phyloP scores from a whole-genome alignment of 23 tunicate genomes.

The Aplidium turbinatum region DNA sequence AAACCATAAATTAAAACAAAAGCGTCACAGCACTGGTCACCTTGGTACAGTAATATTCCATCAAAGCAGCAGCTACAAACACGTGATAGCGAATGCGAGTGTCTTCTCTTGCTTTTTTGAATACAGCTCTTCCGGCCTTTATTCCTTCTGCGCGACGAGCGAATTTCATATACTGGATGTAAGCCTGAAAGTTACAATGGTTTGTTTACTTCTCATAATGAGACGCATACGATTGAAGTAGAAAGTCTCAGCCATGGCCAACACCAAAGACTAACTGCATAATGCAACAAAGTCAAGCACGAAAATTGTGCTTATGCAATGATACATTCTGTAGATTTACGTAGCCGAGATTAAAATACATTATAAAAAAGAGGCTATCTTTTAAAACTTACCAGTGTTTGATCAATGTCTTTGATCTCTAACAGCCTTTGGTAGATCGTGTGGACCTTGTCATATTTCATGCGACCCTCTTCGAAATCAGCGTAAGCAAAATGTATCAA shows the following conservation, averaged over 20 bases:
- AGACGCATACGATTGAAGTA: too few relatives aligned
- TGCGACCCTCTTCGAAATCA: constrained; percentile 92
- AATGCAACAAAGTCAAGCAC: too few relatives aligned
- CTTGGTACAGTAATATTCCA: constrained; percentile 97
- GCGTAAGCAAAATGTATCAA: constrained; percentile 95
- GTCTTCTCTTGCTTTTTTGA: constrained; percentile 91
- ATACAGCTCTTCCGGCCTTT: constrained; percentile 81
- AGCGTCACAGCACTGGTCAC: constrained; percentile 21
- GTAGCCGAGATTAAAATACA: too few relatives aligned
- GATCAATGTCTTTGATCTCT: constrained; percentile 81
- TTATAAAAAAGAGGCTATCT: too few relatives aligned
- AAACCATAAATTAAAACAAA: neutral
- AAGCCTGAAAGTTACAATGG: constrained; percentile 69
- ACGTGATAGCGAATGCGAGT: constrained; percentile 77
- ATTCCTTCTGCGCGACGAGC: constrained; percentile 88
- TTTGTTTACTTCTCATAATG: too few relatives aligned
- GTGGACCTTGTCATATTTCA: constrained; percentile 87
- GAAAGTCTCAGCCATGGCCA: too few relatives aligned
- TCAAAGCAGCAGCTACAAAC: constrained; percentile 94
- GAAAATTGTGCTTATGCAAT: too few relatives aligned
- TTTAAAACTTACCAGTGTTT: constrained; percentile 61
- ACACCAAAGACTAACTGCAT: too few relatives aligned
- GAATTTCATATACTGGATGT: constrained; percentile 96
- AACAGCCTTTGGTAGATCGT: constrained; percentile 74
- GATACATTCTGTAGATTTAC: too few relatives aligned